Evolutionary conservation across 2,888 invertebrate species (phyloP).

Genomic region (Isoperla grammatica): DNA sequence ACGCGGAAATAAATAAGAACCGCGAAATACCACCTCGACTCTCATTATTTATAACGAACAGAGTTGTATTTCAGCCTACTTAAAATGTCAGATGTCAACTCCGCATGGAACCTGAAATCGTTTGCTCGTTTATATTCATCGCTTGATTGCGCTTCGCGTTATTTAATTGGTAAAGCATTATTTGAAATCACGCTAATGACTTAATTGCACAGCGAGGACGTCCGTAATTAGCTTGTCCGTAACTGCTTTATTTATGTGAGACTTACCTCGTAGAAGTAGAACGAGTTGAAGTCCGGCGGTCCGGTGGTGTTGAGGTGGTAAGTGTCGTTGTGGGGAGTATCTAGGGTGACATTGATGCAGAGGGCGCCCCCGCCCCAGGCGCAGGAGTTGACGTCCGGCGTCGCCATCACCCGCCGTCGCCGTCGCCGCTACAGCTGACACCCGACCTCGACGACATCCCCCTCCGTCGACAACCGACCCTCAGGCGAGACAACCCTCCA

Average conservation of each 20-base stretch:
- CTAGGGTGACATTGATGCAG: constrained; percentile 3
- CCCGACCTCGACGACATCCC: constrained; percentile 11
- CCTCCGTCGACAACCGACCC: neutral
- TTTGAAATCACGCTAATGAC: neutral
- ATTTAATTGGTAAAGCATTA: neutral
- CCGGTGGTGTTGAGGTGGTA: constrained; percentile 1
- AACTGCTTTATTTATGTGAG: neutral
- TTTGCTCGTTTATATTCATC: neutral
- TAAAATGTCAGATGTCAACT: neutral
- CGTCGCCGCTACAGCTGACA: neutral
- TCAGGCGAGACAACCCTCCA: too few species aligned
- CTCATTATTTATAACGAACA: too few species aligned
- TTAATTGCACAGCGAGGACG: neutral
- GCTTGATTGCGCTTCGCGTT: neutral
- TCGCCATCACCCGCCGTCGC: constrained; percentile 13
- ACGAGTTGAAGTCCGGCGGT: constrained; percentile 45
- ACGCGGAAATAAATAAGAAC: too few species aligned
- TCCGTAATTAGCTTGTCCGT: neutral
- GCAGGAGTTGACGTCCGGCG: constrained; percentile 9
- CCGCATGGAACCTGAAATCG: neutral
- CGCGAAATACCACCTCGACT: too few species aligned
- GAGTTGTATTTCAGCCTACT: too few species aligned
- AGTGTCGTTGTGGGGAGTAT: constrained; percentile 21
- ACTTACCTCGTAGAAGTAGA: constrained; percentile 52
- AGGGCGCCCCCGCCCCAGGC: constrained; percentile 11